Conservation (phyloP, 1,140 invertebrate genomes). For the Ditylenchus dipsaci region DNA sequence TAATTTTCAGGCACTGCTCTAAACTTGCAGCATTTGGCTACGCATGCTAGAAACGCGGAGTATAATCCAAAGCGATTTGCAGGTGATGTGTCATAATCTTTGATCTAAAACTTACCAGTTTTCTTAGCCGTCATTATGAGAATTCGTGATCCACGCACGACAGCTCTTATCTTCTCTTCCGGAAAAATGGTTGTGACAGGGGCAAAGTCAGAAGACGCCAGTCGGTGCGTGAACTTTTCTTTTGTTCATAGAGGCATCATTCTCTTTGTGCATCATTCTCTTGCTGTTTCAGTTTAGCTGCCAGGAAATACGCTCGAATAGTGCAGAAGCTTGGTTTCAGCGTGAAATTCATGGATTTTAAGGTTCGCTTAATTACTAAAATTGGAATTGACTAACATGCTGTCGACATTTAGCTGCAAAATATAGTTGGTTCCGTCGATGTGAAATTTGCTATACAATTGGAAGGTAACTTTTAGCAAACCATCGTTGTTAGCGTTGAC, state of each 20-base stretch:
- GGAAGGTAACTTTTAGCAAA: constrained; percentile 73
- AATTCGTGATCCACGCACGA: constrained; percentile 94
- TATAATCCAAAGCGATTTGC: constrained; percentile 66
- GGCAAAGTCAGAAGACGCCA: constrained; percentile 74
- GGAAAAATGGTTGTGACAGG: constrained; percentile 99
- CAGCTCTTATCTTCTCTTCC: constrained; percentile 96
- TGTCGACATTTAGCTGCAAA: constrained; percentile 71
- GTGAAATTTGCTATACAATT: constrained; percentile 95
- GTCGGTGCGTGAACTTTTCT: constrained; percentile 3
- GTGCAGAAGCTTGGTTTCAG: constrained; percentile 96
- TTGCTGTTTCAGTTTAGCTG: constrained; percentile 70
- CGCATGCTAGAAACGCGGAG: constrained; percentile 97
- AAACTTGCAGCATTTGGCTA: constrained; percentile 78
- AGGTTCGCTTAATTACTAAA: constrained; percentile 1
- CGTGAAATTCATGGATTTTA: constrained; percentile 86
- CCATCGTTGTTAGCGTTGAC: no score
- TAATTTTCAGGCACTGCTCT: background rate
- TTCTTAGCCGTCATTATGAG: constrained; percentile 93
- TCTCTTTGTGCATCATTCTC: constrained; percentile 68
- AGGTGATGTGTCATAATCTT: no score
- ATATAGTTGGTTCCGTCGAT: constrained; percentile 98
- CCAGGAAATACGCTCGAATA: constrained; percentile 72
- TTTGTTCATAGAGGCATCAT: constrained; percentile 65
- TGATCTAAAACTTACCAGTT: constrained; percentile 79
- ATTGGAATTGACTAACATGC: background rate